These are phyloP conservation scores for Polypterus senegalus DNA, from an alignment of 2,113 vertebrate species.

Conservation along the genomic window DNA sequence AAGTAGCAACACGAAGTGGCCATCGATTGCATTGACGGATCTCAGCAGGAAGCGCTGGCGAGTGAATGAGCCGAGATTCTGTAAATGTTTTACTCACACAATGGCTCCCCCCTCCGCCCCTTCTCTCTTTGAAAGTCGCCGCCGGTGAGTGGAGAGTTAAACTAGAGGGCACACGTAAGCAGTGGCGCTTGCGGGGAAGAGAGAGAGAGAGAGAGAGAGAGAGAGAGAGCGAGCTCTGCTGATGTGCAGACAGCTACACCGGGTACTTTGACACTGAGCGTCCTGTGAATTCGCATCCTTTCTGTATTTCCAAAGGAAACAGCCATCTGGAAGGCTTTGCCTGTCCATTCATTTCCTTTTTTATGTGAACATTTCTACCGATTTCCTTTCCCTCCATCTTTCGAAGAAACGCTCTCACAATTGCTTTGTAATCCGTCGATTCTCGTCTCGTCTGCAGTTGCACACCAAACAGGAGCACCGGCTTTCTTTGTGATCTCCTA, in stretches of 20 bases:
- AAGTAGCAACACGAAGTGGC: conserved; percentile 28
- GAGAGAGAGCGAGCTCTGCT: conserved; percentile 38
- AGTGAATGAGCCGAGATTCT: conserved; percentile 21
- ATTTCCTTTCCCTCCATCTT: too few species aligned
- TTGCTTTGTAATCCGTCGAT: too few species aligned
- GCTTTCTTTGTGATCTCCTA: too few species aligned
- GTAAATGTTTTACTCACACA: conserved; percentile 14
- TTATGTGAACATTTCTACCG: too few species aligned
- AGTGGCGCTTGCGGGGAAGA: conserved; percentile 41
- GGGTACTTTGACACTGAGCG: conserved; percentile 39
- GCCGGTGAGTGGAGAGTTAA: conserved; percentile 57
- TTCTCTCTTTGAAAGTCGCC: conserved; percentile 32
- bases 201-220: conserved; percentile 25
- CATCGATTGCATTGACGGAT: conserved; percentile 32
- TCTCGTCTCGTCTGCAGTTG: not conserved
- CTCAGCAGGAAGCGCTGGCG: conserved; percentile 17
- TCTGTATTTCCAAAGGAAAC: not conserved
- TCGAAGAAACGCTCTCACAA: too few species aligned
- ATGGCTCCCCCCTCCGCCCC: conserved; percentile 29
- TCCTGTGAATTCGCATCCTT: conserved; percentile 43
- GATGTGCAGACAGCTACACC: conserved; percentile 38
- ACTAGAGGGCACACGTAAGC: conserved; percentile 55
- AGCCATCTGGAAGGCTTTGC: too few species aligned
- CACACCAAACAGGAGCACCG: not conserved
- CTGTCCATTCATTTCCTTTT: too few species aligned